Percentiles rank a stretch among this genome's conserved stretches.
phyloP scores from a whole-genome alignment of 2,797 vertebrate species.

The Vireo griseus region DNA sequence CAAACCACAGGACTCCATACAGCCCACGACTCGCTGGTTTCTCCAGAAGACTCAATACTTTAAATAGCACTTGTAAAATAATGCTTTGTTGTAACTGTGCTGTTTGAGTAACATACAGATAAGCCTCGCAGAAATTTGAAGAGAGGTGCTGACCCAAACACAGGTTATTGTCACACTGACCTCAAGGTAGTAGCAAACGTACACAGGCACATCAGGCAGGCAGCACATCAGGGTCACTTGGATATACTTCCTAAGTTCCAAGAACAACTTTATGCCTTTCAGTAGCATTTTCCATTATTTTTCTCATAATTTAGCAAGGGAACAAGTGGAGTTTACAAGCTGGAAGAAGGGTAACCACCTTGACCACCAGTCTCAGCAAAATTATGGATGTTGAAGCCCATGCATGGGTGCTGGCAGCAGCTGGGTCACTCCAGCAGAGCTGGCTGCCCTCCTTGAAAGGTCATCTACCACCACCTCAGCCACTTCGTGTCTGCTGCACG shows the following conservation, averaged over 20 bases:
- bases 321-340: rapidly evolving
- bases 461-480: not conserved
- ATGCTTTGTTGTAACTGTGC: not conserved
- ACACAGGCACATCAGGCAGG: not conserved
- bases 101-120: not conserved
- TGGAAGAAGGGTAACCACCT: not conserved
- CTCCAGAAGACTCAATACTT: not conserved
- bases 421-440: not conserved
- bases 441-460: not conserved
- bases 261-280: not conserved
- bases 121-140: not conserved
- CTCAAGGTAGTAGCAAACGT: rapidly evolving
- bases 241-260: not conserved
- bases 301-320: not conserved
- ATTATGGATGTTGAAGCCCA: not conserved
- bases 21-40: not conserved
- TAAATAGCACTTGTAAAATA: not conserved
- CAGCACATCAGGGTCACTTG: not conserved
- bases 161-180: not conserved
- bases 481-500: rapidly evolving
- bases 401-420: rapidly evolving
- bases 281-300: not conserved
- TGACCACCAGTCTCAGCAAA: not conserved
- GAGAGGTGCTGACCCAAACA: not conserved
- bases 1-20: rapidly evolving